A percentile compares a stretch with the other conserved stretches of the same genome.
Conservation (phyloP, 2,797 vertebrate species). For the Pipistrellus kuhlii region DNA sequence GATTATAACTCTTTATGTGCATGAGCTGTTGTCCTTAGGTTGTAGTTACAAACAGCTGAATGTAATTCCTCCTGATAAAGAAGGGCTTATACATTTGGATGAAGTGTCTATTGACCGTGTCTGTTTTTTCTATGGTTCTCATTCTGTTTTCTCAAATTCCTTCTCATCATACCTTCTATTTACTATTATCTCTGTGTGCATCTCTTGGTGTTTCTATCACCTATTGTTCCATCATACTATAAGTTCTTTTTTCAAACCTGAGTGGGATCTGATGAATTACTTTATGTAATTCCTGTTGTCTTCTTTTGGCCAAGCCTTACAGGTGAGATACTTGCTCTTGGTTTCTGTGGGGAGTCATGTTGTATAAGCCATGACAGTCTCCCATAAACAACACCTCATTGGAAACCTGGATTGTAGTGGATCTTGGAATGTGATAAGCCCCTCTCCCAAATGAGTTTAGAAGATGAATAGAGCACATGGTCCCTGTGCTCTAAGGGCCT, state of each 20-base stretch:
- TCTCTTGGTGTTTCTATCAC: conserved; percentile 30
- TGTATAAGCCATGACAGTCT: neutral
- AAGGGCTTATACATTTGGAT: neutral
- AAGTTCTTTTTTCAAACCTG: neutral
- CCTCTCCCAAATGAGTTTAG: neutral
- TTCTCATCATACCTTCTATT: neutral
- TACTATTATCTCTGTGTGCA: neutral
- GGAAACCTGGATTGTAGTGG: neutral
- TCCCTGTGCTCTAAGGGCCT: neutral
- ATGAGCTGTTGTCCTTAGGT: neutral
- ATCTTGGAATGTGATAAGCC: neutral
- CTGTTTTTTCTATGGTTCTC: neutral
- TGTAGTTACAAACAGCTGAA: conserved; percentile 31
- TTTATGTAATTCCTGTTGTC: conserved; percentile 16
- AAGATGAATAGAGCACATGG: neutral
- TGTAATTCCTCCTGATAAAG: conserved; percentile 22
- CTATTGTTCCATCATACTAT: neutral
- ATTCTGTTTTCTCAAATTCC: neutral
- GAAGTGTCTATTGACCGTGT: neutral
- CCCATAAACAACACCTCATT: neutral
- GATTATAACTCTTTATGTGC: conserved; percentile 1
- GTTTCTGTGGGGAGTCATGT: neutral
- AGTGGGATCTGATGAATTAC: neutral
- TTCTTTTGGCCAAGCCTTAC: neutral
- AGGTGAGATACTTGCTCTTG: neutral